These are phyloP conservation scores for Nematostella vectensis DNA, from an alignment of 92 coral and sea anemone genomes.

Conservation along the genomic window DNA sequence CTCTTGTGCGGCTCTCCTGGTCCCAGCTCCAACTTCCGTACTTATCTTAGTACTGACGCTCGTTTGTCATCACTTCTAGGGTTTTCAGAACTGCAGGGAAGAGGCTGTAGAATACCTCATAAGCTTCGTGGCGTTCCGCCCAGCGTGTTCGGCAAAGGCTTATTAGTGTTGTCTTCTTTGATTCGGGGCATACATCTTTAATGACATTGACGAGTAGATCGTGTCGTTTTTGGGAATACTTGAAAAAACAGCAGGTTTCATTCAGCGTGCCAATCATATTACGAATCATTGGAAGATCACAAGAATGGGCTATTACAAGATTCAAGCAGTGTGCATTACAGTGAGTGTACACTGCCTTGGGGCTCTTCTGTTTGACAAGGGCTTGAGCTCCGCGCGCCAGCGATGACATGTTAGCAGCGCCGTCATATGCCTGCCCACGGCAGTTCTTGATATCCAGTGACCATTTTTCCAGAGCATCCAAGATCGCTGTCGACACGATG, in stretches of 20 bases:
- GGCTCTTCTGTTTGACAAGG: slow-evolving; percentile 15
- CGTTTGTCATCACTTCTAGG: slow-evolving; percentile 28
- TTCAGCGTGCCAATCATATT: slow-evolving; percentile 43
- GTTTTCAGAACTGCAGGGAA: slow-evolving; percentile 11
- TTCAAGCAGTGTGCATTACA: slow-evolving; percentile 36
- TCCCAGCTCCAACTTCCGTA: slow-evolving; percentile 20
- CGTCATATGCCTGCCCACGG: slow-evolving; percentile 36
- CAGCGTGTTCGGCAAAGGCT: slow-evolving; percentile 19
- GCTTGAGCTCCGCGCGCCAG: slow-evolving; percentile 26
- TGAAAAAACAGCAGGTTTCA: slow-evolving; percentile 23
- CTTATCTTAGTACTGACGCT: slow-evolving; percentile 9
- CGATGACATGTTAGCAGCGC: slow-evolving; percentile 27
- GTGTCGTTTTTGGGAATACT: slow-evolving; percentile 30
- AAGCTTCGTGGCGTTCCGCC: slow-evolving; percentile 21
- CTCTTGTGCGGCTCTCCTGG: slow-evolving; percentile 13
- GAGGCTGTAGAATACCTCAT: slow-evolving; percentile 15
- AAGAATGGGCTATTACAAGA: slow-evolving; percentile 39
- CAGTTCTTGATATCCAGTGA: slow-evolving; percentile 28
- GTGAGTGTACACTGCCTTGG: slow-evolving; percentile 40
- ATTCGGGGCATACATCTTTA: slow-evolving; percentile 14
- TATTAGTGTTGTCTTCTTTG: slow-evolving; percentile 20
- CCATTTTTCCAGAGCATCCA: no score
- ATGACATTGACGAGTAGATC: slow-evolving; percentile 17
- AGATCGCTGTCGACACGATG: not conserved
- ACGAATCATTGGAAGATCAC: slow-evolving; percentile 31